phyloP scores from a whole-genome alignment of 1,140 invertebrate species.

The Drosophila sturtevanti region DNA sequence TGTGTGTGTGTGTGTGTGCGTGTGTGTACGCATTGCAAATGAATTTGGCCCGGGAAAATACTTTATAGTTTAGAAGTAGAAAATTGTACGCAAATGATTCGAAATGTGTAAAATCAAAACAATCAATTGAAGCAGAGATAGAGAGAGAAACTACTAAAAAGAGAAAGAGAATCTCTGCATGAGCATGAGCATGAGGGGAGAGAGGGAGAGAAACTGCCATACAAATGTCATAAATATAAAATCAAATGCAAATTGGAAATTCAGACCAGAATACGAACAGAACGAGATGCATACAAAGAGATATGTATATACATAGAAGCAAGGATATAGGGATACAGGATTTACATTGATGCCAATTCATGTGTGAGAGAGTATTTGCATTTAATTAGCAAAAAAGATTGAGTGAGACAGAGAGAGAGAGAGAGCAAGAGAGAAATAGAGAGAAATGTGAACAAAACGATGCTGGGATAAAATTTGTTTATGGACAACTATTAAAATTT shows the following conservation, averaged over 20 bases:
- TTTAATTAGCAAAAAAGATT: constrained; percentile 72
- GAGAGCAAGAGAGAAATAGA: constrained; percentile 16
- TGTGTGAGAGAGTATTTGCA: constrained; percentile 55
- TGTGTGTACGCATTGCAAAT: constrained; percentile 69
- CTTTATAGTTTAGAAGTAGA: constrained; percentile 22
- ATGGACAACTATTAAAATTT: constrained; percentile 68
- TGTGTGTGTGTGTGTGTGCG: constrained; percentile 46
- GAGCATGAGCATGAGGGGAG: no score
- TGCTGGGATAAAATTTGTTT: constrained; percentile 67
- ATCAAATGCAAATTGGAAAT: constrained; percentile 80
- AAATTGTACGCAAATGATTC: constrained; percentile 56
- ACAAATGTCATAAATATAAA: constrained; percentile 79
- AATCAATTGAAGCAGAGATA: constrained; percentile 73
- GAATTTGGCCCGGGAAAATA: constrained; percentile 67
- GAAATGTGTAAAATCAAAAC: constrained; percentile 74
- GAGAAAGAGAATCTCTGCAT: not conserved
- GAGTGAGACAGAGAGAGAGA: constrained; percentile 10
- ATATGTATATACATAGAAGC: constrained; percentile 42
- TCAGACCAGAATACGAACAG: constrained; percentile 35
- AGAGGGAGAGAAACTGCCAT: constrained; percentile 7
- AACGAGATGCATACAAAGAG: constrained; percentile 17
- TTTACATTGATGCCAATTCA: constrained; percentile 40
- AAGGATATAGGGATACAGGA: constrained; percentile 54
- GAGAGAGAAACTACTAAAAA: not conserved
- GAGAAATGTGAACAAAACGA: constrained; percentile 39